Evolutionary conservation across 2,888 invertebrate species (phyloP), one percentile per base, ranked within the genome.

Genomic region (Gibbula magus): DNA sequence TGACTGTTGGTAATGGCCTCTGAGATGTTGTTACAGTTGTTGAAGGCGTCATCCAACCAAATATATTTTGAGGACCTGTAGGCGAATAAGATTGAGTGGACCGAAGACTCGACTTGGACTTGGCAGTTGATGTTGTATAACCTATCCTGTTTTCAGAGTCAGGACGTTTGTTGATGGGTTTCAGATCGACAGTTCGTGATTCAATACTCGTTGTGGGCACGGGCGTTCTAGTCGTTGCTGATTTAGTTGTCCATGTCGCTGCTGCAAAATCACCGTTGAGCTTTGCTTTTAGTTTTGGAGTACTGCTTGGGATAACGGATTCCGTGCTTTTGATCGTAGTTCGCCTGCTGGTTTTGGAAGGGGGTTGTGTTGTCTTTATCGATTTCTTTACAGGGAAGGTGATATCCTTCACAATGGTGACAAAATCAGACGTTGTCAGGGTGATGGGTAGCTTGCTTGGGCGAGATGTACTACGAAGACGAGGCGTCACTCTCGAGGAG

Each of bases 31-130:
- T 75, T 0, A 25, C 25, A 13, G 16, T 77, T n/a, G 32, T 16
- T n/a, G 18, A 35, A 3, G 18, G 39, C n/a, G 77, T 77, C 77
- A 77, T 77, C 77, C 61, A 77, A 22, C 61, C 61, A 45, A 66
- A 77, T 25, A 77, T 77, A 16, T n/a, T 61, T 45, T 56, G 77
- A 7, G 77, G 77, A 16, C 45, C 45, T 45, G 45, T 10, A 10
- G 10, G 4, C 1, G 45, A 5, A 45, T 7, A 45, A 1, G 45
- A 45, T 45, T 45, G 4, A 1, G 13, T 10, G 10, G 45, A 10
- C 13, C 10, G 45, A 45, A 45, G 4, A 45, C 10, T 45, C 5
- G 45, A 4, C 10, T 45, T 20, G 32, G 52, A 20, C 7, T 18
- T 18, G 4, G 39, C 32, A 35, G 35, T 18, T 8, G 39, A n/a